Percentiles rank a stretch among this genome's conserved stretches.
These are phyloP conservation scores for Harpagifer antarcticus DNA, from an alignment of 2,797 vertebrate genomes.

Conservation along the genomic window DNA sequence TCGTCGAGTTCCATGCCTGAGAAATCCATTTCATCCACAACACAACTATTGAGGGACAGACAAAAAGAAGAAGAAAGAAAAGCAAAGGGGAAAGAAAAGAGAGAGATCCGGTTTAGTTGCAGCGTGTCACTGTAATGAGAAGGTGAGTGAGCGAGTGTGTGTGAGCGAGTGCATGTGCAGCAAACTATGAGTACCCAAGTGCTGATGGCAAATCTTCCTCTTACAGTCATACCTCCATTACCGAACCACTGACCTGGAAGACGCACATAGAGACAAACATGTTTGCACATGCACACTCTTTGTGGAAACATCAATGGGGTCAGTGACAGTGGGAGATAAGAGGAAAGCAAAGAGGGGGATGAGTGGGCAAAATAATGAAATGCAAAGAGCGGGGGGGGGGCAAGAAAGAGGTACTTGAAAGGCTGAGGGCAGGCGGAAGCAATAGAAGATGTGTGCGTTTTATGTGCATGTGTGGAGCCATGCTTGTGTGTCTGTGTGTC, in stretches of 20 bases:
- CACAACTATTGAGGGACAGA: slow-evolving; percentile 85
- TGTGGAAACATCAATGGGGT: slow-evolving; percentile 44
- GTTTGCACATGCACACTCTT: slow-evolving; percentile 32
- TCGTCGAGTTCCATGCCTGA: slow-evolving; percentile 98
- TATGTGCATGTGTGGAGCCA: slow-evolving; percentile 15
- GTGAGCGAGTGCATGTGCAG: slow-evolving; percentile 8
- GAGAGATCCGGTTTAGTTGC: slow-evolving; percentile 18
- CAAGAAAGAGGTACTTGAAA: slow-evolving; percentile 59
- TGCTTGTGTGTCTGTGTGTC: slow-evolving; percentile 30
- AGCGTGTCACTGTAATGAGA: slow-evolving; percentile 39
- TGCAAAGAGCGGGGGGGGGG: slow-evolving; percentile 44
- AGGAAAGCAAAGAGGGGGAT: slow-evolving; percentile 42
- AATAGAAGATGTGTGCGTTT: slow-evolving; percentile 39
- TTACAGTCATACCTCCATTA: slow-evolving; percentile 68
- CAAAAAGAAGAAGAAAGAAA: not conserved
- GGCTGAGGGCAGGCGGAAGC: slow-evolving; percentile 42
- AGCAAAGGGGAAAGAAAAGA: not conserved
- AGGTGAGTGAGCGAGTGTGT: slow-evolving; percentile 29
- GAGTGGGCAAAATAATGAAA: slow-evolving; percentile 66
- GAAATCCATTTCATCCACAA: slow-evolving; percentile 99
- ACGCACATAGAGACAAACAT: slow-evolving; percentile 51
- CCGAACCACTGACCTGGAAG: slow-evolving; percentile 76
- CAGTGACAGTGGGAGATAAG: slow-evolving; percentile 55
- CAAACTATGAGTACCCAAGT: slow-evolving; percentile 44
- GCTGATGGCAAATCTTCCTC: slow-evolving; percentile 65